A percentile compares a stretch with the other conserved stretches of the same genome.
Conservation (phyloP, 1,140 invertebrate species). For the Drosophila repletoides region DNA sequence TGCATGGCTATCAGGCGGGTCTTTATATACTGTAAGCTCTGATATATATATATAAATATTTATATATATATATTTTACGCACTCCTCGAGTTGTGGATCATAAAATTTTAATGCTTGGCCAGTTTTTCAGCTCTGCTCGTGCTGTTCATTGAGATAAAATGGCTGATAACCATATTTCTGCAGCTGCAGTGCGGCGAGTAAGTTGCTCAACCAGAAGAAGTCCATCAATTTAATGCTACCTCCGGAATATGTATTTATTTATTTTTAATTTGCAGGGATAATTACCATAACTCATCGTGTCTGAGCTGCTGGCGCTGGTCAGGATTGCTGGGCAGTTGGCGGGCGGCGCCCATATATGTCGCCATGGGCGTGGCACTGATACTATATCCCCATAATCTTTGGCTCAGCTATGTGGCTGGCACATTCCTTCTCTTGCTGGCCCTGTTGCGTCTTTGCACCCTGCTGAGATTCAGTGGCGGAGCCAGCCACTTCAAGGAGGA, state of each 20-base stretch:
- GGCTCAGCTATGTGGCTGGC: constrained; percentile 79
- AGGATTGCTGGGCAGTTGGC: constrained; percentile 62
- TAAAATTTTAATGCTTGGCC: constrained; percentile 48
- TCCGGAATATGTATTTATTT: constrained; percentile 31
- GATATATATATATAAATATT: neutral
- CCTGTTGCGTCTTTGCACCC: constrained; percentile 59
- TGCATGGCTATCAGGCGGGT: constrained; percentile 72
- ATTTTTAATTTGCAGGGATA: constrained; percentile 53
- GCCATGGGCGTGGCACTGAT: constrained; percentile 65
- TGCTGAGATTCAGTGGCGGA: constrained; percentile 48
- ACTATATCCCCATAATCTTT: constrained; percentile 77
- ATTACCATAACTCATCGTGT: constrained; percentile 56
- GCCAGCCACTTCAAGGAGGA: constrained; percentile 59
- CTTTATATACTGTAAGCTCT: constrained; percentile 75
- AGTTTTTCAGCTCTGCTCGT: constrained; percentile 74
- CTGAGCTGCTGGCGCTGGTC: constrained; percentile 60
- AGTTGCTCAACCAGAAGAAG: constrained; percentile 29
- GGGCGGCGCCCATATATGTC: constrained; percentile 68
- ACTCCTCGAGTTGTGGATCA: neutral
- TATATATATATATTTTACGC: neutral
- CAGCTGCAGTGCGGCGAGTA: constrained; percentile 70
- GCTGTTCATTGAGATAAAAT: constrained; percentile 78
- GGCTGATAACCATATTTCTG: constrained; percentile 76
- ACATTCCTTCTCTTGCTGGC: constrained; percentile 69
- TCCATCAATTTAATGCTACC: constrained; percentile 17